Base-by-base conservation (phyloP, 2,888 invertebrate genomes). In the Rapana venosa region DNA sequence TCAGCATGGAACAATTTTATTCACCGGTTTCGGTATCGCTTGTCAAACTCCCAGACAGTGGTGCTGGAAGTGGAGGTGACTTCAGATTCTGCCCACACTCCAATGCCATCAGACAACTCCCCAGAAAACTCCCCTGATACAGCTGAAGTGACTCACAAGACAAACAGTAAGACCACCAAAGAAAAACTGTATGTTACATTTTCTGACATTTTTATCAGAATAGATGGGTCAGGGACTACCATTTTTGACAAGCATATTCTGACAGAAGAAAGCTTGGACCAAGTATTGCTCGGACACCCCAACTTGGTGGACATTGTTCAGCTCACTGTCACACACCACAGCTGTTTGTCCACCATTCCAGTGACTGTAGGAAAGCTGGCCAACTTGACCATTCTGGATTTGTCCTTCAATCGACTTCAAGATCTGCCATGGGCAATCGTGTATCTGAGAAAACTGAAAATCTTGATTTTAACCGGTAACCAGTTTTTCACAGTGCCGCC, bases 341-440 rank as follows among this genome's bases (percentile, higher is more conserved):
- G 35, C 0, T 11, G 30, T 8, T 20, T 88, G 13, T 11, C 79
- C 30, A 32, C n/a, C 32, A 35, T 88, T 20, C 88, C 88, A 8
- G 20, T 47, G 0, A 32, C n/a, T n/a, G 81, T 81, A 0, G 81
- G 81, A 20, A 88, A 88, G 47, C 58, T 88, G 30, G 20, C 17
- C 6, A 81, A 81, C 30, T 22, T 88, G 22, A 58, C 32, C 4
- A 22, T 20, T 6, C 20, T 35, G 30, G 81, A 88, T 30, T 35
- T 79, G 58, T 58, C 77, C 8, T n/a, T 30, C 26, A 87, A 87
- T 58, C 58, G 15, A 20, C n/a, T 88, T 17, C 30, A 35, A 20
- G 79, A 88, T 56, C n/a, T 79, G 36, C 88, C 88, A 11, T 88
- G 56, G 88, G 32, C 81, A 11, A 20, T 79, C 30, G 58, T 88